A percentile compares a stretch with the other conserved stretches of the same genome.
These are phyloP conservation scores for Betta splendens DNA, from an alignment of 2,797 vertebrate species.

Conservation along the genomic window DNA sequence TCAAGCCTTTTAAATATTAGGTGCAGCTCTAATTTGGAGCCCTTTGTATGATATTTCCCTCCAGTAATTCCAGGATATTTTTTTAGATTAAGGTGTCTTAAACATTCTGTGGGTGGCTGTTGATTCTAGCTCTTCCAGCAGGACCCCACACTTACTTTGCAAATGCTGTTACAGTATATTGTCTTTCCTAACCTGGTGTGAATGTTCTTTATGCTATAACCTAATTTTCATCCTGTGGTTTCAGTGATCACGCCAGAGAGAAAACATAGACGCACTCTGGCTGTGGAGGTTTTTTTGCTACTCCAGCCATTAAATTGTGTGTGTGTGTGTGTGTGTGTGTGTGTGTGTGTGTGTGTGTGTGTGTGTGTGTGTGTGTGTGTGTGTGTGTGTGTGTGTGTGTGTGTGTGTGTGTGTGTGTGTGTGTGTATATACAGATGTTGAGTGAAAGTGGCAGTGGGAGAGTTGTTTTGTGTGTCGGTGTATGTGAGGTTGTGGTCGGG, in stretches of 20 bases:
- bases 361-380: too few species aligned
- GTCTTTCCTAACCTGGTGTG: conserved; percentile 71
- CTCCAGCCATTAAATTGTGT: conserved; percentile 7
- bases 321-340: conserved; percentile 22
- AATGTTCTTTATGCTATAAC: conserved; percentile 64
- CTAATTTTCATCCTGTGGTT: conserved; percentile 67
- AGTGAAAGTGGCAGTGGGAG: conserved; percentile 55
- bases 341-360: too few species aligned
- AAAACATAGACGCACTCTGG: conserved; percentile 21
- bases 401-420: too few species aligned
- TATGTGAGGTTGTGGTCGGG: conserved; percentile 62
- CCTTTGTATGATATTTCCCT: conserved; percentile 66
- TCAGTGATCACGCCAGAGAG: conserved; percentile 37
- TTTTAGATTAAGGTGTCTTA: conserved; percentile 67
- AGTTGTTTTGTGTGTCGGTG: conserved; percentile 27
- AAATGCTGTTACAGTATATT: conserved; percentile 70
- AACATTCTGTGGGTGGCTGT: conserved; percentile 78
- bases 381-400: too few species aligned
- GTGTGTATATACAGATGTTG: conserved; percentile 33
- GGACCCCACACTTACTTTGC: conserved; percentile 73
- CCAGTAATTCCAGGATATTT: conserved; percentile 76
- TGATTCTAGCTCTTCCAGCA: conserved; percentile 61
- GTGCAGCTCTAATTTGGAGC: conserved; percentile 62
- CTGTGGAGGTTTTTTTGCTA: conserved; percentile 15
- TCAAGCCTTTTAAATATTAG: conserved; percentile 71